Evolutionary conservation across 1,140 invertebrate genomes (phyloP).

Genomic region (Araneus ventricosus): DNA sequence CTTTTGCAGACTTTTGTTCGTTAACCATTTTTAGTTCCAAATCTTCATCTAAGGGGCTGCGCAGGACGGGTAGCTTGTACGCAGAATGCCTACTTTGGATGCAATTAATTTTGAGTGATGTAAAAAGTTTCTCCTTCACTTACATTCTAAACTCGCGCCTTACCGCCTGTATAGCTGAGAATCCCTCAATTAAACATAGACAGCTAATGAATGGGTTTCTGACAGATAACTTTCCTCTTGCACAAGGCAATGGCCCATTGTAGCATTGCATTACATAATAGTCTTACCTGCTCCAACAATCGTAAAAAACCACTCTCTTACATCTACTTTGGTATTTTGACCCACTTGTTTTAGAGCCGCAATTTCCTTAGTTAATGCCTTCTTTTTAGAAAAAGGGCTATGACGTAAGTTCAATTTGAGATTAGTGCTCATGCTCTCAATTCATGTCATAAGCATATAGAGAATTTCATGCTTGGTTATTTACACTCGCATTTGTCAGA

Average conservation of each 20-base stretch:
- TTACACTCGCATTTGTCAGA: background rate
- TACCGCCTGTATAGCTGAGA: background rate
- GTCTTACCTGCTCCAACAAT: background rate
- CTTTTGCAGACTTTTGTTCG: background rate
- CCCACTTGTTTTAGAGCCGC: background rate
- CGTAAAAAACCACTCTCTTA: background rate
- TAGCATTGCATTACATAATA: background rate
- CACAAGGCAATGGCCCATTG: background rate
- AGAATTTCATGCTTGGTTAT: background rate
- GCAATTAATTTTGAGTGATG: background rate
- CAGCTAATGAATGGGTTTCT: background rate
- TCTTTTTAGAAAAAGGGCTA: background rate
- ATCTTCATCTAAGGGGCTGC: background rate
- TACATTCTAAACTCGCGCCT: slow-evolving; percentile 33
- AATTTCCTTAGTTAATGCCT: background rate
- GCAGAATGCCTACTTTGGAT: background rate
- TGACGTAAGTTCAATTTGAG: background rate
- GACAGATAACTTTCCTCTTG: background rate
- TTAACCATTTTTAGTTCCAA: background rate
- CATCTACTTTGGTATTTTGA: background rate
- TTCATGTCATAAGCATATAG: background rate
- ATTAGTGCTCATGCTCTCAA: background rate
- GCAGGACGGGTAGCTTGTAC: background rate
- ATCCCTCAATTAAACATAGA: background rate
- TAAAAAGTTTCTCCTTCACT: background rate